These are phyloP conservation scores for Dendrophyllia cribrosa DNA, from an alignment of 64 coral and sea anemone genomes.

Conservation along the genomic window DNA sequence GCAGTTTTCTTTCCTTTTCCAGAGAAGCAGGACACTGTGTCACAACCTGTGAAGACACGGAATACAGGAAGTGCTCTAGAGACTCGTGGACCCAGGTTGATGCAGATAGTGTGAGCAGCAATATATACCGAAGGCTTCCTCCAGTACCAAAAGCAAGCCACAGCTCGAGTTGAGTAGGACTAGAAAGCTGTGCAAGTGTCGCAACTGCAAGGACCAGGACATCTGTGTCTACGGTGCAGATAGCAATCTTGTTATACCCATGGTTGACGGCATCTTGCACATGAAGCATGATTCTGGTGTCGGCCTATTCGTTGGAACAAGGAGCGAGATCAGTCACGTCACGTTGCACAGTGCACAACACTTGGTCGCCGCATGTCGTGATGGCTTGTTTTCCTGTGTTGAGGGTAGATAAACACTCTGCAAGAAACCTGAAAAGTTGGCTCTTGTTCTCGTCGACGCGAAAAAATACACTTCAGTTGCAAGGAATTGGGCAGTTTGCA, in stretches of 20 bases:
- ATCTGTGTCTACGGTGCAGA: conserved; percentile 22
- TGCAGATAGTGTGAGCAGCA: conserved; percentile 11
- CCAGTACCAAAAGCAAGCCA: conserved; percentile 68
- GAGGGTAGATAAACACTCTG: neutral
- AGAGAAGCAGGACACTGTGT: conserved; percentile 36
- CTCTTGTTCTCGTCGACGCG: conserved; percentile 23
- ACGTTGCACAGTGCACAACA: neutral
- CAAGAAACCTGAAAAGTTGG: conserved; percentile 37
- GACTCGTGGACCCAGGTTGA: neutral
- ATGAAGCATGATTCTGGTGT: conserved; percentile 34
- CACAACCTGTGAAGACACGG: conserved; percentile 15
- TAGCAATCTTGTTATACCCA: neutral
- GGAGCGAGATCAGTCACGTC: neutral
- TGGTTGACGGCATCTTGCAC: neutral
- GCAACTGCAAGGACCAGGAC: conserved; percentile 26
- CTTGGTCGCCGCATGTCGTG: neutral
- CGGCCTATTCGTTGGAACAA: conserved; percentile 23
- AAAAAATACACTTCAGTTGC: conserved; percentile 41
- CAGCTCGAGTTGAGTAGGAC: neutral
- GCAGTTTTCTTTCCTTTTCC: conserved; percentile 30
- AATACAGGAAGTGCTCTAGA: neutral
- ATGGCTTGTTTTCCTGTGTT: neutral
- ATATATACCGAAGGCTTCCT: conserved; percentile 36
- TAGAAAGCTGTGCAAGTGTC: neutral
- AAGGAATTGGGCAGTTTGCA: neutral